These are phyloP conservation scores for Prosopocoilus inquinatus DNA, from an alignment of 2,888 invertebrate species.

Conservation along the genomic window DNA sequence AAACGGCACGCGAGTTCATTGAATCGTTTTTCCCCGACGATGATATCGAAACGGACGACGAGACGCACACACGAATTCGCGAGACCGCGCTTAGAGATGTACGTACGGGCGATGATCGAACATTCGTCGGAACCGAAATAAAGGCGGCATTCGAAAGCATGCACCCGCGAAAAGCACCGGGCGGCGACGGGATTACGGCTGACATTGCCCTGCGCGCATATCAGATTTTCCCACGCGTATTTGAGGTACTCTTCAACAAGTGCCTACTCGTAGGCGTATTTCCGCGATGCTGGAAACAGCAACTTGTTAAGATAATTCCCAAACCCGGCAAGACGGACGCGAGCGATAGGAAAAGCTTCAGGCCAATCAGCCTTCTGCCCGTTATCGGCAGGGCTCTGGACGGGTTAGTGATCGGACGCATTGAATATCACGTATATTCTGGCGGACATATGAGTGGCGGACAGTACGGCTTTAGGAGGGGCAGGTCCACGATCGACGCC, in stretches of 20 bases:
- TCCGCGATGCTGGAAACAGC: conserved; percentile 11
- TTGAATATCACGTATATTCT: neutral
- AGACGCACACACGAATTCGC: neutral
- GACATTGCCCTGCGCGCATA: conserved; percentile 6
- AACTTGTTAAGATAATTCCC: conserved; percentile 1
- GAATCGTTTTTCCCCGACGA: too few relatives aligned
- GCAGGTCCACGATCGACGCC: conserved; percentile 10
- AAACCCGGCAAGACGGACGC: conserved; percentile 6
- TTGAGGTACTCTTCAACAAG: conserved; percentile 2
- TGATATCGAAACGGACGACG: neutral
- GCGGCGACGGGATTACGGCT: conserved; percentile 10
- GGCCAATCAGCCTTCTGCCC: conserved; percentile 16
- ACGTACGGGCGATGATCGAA: neutral
- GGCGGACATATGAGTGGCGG: neutral
- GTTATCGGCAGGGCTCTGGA: conserved; percentile 13
- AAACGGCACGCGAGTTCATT: too few relatives aligned
- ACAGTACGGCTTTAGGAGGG: conserved; percentile 12
- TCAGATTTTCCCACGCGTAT: neutral
- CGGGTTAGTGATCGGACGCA: conserved; percentile 1
- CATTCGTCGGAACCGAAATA: conserved; percentile 1
- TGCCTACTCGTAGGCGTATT: conserved; percentile 7
- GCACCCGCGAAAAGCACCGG: conserved; percentile 11
- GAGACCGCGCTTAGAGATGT: neutral
- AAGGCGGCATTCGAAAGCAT: neutral
- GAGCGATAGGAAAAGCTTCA: neutral